Evolutionary conservation across 2,797 vertebrate genomes (phyloP).

Genomic region (Molothrus ater): DNA sequence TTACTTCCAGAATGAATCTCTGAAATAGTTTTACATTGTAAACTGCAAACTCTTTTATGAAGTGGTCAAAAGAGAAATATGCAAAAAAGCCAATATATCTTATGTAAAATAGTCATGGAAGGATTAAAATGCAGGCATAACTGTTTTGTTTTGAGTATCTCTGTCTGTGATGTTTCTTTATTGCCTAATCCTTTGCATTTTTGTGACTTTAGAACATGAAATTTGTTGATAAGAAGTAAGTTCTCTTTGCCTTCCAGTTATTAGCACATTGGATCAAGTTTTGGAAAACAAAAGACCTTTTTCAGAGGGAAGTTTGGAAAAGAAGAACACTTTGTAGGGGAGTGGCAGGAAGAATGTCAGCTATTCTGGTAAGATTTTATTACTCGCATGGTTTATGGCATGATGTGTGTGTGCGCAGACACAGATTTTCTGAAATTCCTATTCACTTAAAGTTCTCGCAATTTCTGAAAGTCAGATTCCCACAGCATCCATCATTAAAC

Average conservation of each 20-base stretch:
- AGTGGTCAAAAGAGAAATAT: constrained; percentile 31
- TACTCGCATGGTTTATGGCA: neutral
- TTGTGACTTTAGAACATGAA: constrained; percentile 57
- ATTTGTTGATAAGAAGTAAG: constrained; percentile 43
- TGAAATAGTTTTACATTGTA: constrained; percentile 9
- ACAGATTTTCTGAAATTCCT: constrained; percentile 11
- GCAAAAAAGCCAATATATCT: neutral
- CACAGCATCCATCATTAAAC: neutral
- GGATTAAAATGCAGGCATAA: constrained; percentile 43
- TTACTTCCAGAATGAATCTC: neutral
- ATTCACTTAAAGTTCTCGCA: neutral
- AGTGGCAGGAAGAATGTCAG: constrained; percentile 32
- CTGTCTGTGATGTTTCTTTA: constrained; percentile 38
- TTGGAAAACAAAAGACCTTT: neutral
- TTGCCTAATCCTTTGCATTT: constrained; percentile 61
- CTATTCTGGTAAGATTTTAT: constrained; percentile 38
- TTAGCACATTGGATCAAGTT: neutral
- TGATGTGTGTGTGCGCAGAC: neutral
- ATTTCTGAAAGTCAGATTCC: neutral
- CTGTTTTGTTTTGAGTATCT: constrained; percentile 49
- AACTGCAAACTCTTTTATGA: constrained; percentile 18
- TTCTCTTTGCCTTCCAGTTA: constrained; percentile 36
- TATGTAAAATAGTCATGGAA: constrained; percentile 14
- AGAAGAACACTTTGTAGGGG: neutral
- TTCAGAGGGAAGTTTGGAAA: constrained; percentile 30